Conservation (phyloP, 2,797 vertebrate genomes). For the Leptoclinus maculatus region DNA sequence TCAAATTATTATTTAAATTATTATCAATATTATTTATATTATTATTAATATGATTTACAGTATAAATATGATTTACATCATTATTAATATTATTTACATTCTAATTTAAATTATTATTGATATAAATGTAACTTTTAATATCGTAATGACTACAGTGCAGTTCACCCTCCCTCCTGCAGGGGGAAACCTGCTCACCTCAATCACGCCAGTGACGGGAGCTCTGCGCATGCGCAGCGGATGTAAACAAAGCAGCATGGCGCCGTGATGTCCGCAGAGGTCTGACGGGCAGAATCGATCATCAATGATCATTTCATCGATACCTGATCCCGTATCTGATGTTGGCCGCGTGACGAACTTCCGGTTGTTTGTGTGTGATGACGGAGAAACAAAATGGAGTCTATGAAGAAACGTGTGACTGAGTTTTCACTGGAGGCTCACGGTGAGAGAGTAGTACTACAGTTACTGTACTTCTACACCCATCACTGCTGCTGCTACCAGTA, state of each 20-base stretch:
- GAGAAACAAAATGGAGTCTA: slow-evolving; percentile 61
- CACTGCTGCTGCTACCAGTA: neutral
- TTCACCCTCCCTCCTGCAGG: slow-evolving; percentile 62
- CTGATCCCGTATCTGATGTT: neutral
- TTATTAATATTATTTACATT: neutral
- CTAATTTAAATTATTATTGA: neutral
- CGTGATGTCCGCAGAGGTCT: fast-evolving
- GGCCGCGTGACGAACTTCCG: neutral
- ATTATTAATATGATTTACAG: neutral
- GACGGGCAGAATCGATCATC: neutral
- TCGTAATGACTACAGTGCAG: neutral
- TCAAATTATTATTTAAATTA: too few relatives aligned
- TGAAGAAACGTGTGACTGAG: slow-evolving; percentile 68
- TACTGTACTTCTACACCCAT: neutral
- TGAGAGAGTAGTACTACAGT: slow-evolving; percentile 54
- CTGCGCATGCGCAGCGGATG: slow-evolving; percentile 43
- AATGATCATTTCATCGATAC: neutral
- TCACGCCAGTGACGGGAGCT: too few relatives aligned
- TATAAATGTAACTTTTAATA: neutral
- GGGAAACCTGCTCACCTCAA: slow-evolving; percentile 5
- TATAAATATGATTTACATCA: neutral
- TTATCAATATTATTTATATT: too few relatives aligned
- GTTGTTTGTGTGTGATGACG: neutral
- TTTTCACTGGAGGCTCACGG: slow-evolving; percentile 81
- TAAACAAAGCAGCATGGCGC: slow-evolving; percentile 58